A percentile compares a stretch with the other conserved stretches of the same genome.
These are phyloP conservation scores for Oikopleura albicans DNA, from an alignment of 23 tunicate genomes.

Conservation along the genomic window DNA sequence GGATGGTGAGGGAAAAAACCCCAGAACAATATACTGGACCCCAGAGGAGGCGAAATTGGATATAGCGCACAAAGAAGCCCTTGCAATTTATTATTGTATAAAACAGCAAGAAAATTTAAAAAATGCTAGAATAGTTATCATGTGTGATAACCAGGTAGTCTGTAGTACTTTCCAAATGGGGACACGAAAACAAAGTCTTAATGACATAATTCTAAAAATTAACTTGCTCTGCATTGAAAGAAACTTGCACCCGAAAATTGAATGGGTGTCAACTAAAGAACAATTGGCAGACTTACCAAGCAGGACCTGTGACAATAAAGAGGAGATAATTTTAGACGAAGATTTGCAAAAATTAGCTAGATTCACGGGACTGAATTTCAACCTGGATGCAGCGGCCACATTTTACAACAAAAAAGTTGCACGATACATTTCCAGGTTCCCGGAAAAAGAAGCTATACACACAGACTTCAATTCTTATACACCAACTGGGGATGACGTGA, in stretches of 20 bases:
- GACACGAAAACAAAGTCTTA: neutral
- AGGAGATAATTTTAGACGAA: neutral
- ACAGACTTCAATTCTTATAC: neutral
- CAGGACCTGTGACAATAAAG: neutral
- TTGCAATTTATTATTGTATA: neutral
- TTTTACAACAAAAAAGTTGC: neutral
- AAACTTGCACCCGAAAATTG: neutral
- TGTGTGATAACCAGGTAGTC: neutral
- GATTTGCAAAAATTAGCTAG: neutral
- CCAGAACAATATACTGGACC: neutral
- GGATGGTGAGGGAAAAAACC: neutral
- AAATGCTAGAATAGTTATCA: neutral
- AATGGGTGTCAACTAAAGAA: neutral
- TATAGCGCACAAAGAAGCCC: neutral
- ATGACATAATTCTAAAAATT: neutral
- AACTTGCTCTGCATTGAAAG: neutral
- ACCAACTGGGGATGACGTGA: neutral
- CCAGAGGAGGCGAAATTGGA: neutral
- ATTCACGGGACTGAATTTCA: neutral
- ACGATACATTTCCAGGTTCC: neutral
- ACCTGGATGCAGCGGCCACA: neutral
- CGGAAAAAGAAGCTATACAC: neutral
- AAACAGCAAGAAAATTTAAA: neutral
- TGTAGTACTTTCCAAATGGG: neutral
- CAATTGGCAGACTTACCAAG: neutral